These are phyloP conservation scores for Neosalanx taihuensis DNA, from an alignment of 2,797 vertebrate species.

Conservation along the genomic window DNA sequence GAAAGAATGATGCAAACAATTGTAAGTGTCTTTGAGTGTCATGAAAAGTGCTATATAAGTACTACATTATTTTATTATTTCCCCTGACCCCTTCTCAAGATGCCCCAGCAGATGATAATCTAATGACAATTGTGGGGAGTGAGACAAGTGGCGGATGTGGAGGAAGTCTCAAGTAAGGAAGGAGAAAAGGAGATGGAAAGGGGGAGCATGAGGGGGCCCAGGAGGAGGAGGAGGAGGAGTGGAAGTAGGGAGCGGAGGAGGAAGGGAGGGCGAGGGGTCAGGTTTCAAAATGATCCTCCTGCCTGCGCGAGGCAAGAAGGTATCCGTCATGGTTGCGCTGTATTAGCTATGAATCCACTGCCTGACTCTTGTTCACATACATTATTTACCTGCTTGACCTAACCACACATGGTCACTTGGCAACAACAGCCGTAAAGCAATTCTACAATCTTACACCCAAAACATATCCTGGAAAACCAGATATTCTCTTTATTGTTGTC, in stretches of 20 bases:
- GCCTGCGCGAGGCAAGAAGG: conserved; percentile 27
- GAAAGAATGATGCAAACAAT: too few species aligned
- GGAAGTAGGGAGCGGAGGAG: not conserved
- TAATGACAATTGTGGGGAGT: not conserved
- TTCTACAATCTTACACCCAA: not conserved
- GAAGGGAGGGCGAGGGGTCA: conserved; percentile 7
- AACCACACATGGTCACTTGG: conserved; percentile 31
- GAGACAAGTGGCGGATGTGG: not conserved
- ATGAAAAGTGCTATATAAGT: too few species aligned
- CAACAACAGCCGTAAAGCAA: not conserved
- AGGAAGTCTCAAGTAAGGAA: not conserved
- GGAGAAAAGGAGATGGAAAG: not conserved
- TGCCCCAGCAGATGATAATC: too few species aligned
- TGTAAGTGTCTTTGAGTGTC: too few species aligned
- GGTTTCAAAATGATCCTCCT: conserved; percentile 23
- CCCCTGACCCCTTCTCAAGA: too few species aligned
- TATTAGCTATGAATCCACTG: conserved; percentile 27
- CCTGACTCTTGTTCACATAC: conserved; percentile 62
- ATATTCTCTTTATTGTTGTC: not conserved
- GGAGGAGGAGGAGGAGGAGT: not conserved
- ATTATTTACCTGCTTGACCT: conserved; percentile 67
- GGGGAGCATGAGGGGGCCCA: not conserved
- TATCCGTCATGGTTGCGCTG: conserved; percentile 15
- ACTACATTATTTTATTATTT: too few species aligned
- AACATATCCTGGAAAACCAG: not conserved